Evolutionary conservation across 2,888 invertebrate genomes (phyloP).

Genomic region (Dugesia japonica): DNA sequence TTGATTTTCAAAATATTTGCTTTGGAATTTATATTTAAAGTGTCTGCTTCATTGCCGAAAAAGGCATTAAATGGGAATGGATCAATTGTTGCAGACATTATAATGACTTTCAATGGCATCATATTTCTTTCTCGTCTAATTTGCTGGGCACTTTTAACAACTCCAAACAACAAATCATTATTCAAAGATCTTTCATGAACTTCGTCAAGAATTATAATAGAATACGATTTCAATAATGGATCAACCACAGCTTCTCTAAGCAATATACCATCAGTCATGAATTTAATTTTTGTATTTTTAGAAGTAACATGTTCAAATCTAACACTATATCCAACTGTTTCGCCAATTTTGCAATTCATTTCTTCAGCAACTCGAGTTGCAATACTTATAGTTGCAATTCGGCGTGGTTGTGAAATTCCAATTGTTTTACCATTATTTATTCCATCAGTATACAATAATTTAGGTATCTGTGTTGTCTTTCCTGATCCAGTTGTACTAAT

Average conservation of each 20-base stretch:
- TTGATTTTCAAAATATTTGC: not conserved
- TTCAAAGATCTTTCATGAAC: conserved; percentile 32
- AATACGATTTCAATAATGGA: conserved; percentile 23
- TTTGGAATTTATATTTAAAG: not conserved
- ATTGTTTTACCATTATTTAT: not conserved
- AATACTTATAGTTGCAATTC: conserved; percentile 21
- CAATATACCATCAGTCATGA: conserved; percentile 33
- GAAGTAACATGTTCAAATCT: not conserved
- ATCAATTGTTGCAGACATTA: conserved; percentile 35
- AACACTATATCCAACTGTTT: conserved; percentile 24
- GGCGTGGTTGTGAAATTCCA: conserved; percentile 5
- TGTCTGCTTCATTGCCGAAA: conserved; percentile 17
- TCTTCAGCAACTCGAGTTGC: conserved; percentile 22
- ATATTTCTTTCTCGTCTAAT: not conserved
- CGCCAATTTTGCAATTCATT: not conserved
- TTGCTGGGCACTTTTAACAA: conserved; percentile 24
- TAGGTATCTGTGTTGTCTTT: not conserved
- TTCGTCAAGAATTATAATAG: conserved; percentile 30
- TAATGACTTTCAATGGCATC: not conserved
- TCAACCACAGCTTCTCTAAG: conserved; percentile 29
- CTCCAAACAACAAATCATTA: conserved; percentile 33
- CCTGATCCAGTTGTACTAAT: conserved; percentile 14
- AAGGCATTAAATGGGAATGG: conserved; percentile 30
- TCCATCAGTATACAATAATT: not conserved
- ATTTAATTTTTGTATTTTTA: conserved; percentile 12